phyloP scores from a whole-genome alignment of 2,888 invertebrate species.

The Tetranychus piercei region DNA sequence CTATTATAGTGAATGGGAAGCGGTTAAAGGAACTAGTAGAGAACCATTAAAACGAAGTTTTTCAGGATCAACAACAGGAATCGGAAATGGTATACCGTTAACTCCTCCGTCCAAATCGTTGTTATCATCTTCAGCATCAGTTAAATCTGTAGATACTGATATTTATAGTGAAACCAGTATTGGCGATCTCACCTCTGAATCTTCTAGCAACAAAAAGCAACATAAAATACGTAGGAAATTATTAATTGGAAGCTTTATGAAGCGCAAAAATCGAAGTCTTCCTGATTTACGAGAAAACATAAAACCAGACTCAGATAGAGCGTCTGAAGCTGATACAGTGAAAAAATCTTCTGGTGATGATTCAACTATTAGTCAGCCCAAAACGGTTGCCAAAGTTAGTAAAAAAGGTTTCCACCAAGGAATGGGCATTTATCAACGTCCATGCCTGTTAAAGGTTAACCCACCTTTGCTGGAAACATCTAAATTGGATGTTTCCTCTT shows the following conservation, averaged over 20 bases:
- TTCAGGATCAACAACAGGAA: constrained; percentile 14
- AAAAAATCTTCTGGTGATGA: constrained; percentile 16
- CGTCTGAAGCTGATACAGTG: constrained; percentile 17
- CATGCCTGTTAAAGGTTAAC: constrained; percentile 25
- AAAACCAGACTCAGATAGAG: constrained; percentile 16
- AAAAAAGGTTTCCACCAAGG: constrained; percentile 25
- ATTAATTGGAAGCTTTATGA: constrained; percentile 69
- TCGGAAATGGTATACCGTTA: not conserved
- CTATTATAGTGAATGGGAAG: constrained; percentile 28
- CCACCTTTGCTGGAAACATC: constrained; percentile 22
- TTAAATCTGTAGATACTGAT: not conserved
- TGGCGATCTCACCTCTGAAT: not conserved
- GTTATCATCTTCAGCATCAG: not conserved
- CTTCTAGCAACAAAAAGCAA: not conserved
- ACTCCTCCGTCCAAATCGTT: not conserved
- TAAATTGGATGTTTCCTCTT: not conserved
- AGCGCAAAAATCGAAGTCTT: constrained; percentile 73
- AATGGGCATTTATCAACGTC: constrained; percentile 24
- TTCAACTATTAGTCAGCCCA: constrained; percentile 13
- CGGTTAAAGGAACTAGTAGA: constrained; percentile 15
- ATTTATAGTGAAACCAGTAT: not conserved
- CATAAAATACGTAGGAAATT: constrained; percentile 40
- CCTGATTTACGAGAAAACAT: constrained; percentile 58
- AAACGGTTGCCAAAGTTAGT: constrained; percentile 16
- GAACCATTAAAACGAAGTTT: constrained; percentile 9